Evolutionary conservation across 1,140 invertebrate species (phyloP), one percentile per base, ranked within the genome.

Genomic region (Dendrolimus kikuchii): DNA sequence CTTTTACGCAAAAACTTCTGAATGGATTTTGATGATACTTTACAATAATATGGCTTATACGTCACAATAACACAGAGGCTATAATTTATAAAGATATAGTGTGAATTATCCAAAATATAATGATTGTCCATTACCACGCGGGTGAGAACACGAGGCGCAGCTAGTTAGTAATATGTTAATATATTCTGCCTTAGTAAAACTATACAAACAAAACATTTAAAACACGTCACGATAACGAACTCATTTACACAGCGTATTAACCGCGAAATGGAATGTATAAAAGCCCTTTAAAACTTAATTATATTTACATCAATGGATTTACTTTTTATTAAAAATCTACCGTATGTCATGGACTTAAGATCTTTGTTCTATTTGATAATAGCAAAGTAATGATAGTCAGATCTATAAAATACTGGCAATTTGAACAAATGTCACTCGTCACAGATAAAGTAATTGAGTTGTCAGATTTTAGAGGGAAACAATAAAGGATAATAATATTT

Each of bases 211-310:
- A 57, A 61, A 58, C 59, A 68, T 70, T 83, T 76, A 73, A 83
- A 85, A 79, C 74, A 72, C 68, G 68, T 68, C 63, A 62, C 72
- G 74, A 81, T 82, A 86, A 86, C 82, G 82, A 83, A 86, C 80
- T 82, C 76, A 86, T 86, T 86, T 86, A 81, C 69, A 86, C 80
- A 80, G 67, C 64, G 63, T 72, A 77, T 86, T 86, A 83, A 72
- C 71, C 73, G 61, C 66, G 73, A 77, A 83, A 83, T 81, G 73
- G 71, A 64, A 74, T 67, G 71, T 70, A 73, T 72, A 77, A 79
- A 79, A 61, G 63, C 64, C 59, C 59, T 60, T 60, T 41, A 55
- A 39, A 42, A 55, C 58, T 59, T 64, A 51, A 39, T 62, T 53
- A 51, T 41, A 46, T 57, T 55, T 64, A 52, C 55, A 57, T 44